Conservation (phyloP, 2,888 invertebrate genomes). For the Drosophila nigricruria region DNA sequence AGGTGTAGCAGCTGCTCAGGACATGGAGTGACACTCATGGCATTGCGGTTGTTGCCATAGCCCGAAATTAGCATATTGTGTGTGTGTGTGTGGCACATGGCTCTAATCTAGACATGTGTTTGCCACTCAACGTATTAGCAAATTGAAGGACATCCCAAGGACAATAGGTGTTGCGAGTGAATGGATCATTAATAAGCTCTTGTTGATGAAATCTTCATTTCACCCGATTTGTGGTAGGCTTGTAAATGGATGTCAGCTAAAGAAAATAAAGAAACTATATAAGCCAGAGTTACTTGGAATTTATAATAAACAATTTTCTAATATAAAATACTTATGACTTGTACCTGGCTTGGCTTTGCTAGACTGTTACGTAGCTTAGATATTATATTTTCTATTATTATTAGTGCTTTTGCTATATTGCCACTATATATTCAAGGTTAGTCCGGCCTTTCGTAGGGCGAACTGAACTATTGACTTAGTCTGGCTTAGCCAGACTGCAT, state of each 20-base stretch:
- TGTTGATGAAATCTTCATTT: conserved; percentile 14
- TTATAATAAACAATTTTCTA: too few species aligned
- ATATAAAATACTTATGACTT: neutral
- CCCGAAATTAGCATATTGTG: conserved; percentile 47
- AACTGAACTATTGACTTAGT: neutral
- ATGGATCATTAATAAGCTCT: neutral
- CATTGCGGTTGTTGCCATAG: neutral
- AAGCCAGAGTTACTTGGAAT: too few species aligned
- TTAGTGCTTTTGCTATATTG: neutral
- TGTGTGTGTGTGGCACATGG: conserved; percentile 17
- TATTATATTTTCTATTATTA: neutral
- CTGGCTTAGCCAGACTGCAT: neutral
- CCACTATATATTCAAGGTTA: neutral
- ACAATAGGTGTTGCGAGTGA: conserved; percentile 4
- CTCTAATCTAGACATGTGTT: conserved; percentile 14
- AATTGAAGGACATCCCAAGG: conserved; percentile 27
- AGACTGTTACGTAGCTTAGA: neutral
- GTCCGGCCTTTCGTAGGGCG: neutral
- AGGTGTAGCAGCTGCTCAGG: conserved; percentile 31
- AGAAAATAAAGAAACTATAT: neutral
- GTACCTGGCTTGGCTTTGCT: neutral
- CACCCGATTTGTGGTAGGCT: neutral
- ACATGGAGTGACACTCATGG: neutral
- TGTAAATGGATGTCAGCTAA: neutral
- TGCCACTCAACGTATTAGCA: conserved; percentile 19